A percentile compares a stretch with the other conserved stretches of the same genome.
These are phyloP conservation scores for Thelaira solivaga DNA, from an alignment of 2,888 invertebrate genomes.

Conservation along the genomic window DNA sequence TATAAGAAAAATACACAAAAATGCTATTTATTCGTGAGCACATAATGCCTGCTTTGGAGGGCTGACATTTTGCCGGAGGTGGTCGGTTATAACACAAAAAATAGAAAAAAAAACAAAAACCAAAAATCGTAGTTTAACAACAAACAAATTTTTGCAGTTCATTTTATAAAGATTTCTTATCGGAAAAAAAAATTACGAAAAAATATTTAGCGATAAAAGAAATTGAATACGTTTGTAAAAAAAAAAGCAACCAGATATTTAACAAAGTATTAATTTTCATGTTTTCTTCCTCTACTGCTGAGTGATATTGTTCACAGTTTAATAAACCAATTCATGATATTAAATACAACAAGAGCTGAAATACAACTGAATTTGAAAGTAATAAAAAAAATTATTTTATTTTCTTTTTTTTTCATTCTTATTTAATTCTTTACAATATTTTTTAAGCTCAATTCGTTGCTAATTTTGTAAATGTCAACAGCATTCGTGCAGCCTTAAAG, in stretches of 20 bases:
- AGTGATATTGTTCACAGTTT: constrained; percentile 47
- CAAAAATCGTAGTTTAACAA: constrained; percentile 16
- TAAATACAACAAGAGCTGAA: constrained; percentile 27
- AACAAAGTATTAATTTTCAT: constrained; percentile 39
- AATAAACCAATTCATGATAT: constrained; percentile 49
- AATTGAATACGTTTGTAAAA: constrained; percentile 27
- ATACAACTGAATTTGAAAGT: not conserved
- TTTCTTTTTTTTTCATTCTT: too few species aligned
- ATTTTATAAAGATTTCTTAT: constrained; percentile 48
- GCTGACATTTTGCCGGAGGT: not conserved
- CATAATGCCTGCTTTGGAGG: not conserved
- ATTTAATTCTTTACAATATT: constrained; percentile 23
- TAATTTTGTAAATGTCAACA: constrained; percentile 69
- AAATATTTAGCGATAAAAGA: not conserved
- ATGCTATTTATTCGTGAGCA: not conserved
- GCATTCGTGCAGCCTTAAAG: constrained; percentile 67
- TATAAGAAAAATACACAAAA: too few species aligned
- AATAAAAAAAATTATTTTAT: not conserved
- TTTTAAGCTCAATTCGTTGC: constrained; percentile 63
- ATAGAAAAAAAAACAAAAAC: not conserved
- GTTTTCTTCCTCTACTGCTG: not conserved
- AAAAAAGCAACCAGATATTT: not conserved
- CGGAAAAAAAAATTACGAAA: not conserved
- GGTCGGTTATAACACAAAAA: too few species aligned
- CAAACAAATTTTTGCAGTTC: constrained; percentile 37